phyloP scores from a whole-genome alignment of 1,140 invertebrate genomes.

The Dufourea novaeangliae region DNA sequence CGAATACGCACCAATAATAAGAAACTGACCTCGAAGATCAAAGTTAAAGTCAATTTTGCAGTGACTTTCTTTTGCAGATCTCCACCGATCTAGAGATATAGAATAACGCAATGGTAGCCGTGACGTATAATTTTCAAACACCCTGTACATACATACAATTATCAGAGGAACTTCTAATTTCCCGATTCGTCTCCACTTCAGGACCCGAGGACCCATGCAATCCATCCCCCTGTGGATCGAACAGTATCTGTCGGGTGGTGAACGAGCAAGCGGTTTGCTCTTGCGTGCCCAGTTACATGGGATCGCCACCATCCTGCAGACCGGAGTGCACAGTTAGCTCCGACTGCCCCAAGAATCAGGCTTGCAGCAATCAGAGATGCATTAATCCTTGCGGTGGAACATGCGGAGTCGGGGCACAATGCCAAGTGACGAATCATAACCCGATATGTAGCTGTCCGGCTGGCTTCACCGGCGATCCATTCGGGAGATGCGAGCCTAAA shows the following conservation, averaged over 20 bases:
- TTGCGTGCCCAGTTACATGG: slow-evolving; percentile 84
- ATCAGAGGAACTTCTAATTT: neutral
- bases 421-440: slow-evolving; percentile 83
- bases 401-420: slow-evolving; percentile 84
- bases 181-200: slow-evolving; percentile 57
- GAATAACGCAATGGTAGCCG: too few relatives aligned
- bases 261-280: slow-evolving; percentile 82
- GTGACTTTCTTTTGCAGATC: too few relatives aligned
- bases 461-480: slow-evolving; percentile 82
- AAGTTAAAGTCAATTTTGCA: neutral
- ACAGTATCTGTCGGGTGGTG: slow-evolving; percentile 77
- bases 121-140: too few relatives aligned
- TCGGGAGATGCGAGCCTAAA: slow-evolving; percentile 80
- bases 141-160: neutral
- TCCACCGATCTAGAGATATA: too few relatives aligned
- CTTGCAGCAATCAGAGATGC: slow-evolving; percentile 86
- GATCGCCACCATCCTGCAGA: slow-evolving; percentile 84
- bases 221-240: slow-evolving; percentile 82
- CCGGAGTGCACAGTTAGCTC: slow-evolving; percentile 87
- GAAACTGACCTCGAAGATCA: too few relatives aligned
- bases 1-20: too few relatives aligned
- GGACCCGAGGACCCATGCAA: slow-evolving; percentile 77
- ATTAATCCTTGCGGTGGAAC: slow-evolving; percentile 82
- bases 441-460: slow-evolving; percentile 83
- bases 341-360: slow-evolving; percentile 84